Percentiles rank a stretch among this genome's conserved stretches.
Conservation (phyloP, 2,888 invertebrate genomes). For the Kryphioiulus occultus region DNA sequence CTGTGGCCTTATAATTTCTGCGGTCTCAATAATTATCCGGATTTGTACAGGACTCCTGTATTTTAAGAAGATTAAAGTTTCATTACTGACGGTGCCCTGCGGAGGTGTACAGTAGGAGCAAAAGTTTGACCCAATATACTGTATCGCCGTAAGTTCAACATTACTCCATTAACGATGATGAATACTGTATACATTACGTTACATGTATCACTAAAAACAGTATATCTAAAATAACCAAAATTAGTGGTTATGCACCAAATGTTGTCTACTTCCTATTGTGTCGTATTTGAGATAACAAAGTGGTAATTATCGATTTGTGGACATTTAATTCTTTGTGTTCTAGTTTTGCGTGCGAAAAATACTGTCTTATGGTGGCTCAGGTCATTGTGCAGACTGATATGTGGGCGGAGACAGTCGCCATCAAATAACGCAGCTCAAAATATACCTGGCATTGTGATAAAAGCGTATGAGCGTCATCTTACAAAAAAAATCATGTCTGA, state of each 20-base stretch:
- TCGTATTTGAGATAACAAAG: background rate
- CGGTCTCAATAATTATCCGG: background rate
- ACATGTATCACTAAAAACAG: no score
- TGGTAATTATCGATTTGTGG: background rate
- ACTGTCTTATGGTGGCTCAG: background rate
- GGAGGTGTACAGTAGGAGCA: no score
- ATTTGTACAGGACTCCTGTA: background rate
- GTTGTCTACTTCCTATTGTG: background rate
- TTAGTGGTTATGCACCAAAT: no score
- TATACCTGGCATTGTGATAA: background rate
- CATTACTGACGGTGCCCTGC: no score
- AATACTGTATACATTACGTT: no score
- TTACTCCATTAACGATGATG: no score
- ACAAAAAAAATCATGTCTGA: background rate
- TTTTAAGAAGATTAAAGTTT: no score
- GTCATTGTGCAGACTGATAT: background rate
- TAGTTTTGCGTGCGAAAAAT: background rate
- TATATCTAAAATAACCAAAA: no score
- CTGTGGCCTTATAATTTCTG: background rate
- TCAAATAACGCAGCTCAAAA: background rate
- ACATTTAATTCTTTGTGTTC: background rate
- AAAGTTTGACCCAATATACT: no score
- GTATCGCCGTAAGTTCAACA: no score
- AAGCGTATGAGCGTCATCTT: background rate
- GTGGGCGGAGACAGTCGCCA: background rate